These are phyloP conservation scores for Siniperca knerii DNA, from an alignment of 2,113 vertebrate genomes.

Conservation along the genomic window DNA sequence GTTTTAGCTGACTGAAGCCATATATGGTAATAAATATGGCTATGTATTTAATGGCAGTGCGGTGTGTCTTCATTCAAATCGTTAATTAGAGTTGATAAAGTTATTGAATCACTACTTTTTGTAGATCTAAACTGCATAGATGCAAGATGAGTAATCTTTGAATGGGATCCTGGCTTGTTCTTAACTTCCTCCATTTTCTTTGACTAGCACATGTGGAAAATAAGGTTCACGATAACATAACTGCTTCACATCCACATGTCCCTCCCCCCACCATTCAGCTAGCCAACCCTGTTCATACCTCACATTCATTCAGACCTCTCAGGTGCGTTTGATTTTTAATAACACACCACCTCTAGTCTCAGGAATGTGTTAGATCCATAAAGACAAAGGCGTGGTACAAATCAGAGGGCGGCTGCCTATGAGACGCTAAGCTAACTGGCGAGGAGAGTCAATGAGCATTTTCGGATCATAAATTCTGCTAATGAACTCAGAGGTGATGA, in stretches of 20 bases:
- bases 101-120: slow-evolving; percentile 3
- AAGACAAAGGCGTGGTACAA: slow-evolving; percentile 59
- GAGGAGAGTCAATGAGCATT: slow-evolving; percentile 19
- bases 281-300: slow-evolving; percentile 35
- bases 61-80: background rate
- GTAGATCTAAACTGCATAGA: background rate
- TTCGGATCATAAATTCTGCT: slow-evolving; percentile 47
- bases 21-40: background rate
- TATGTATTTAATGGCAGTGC: background rate
- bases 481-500: slow-evolving; percentile 53
- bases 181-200: slow-evolving; percentile 33
- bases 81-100: background rate
- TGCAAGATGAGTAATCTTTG: slow-evolving; percentile 8
- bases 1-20: slow-evolving; percentile 31
- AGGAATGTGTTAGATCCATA: slow-evolving; percentile 75
- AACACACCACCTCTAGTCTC: slow-evolving; percentile 66
- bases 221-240: slow-evolving; percentile 27
- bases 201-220: slow-evolving; percentile 40
- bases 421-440: slow-evolving; percentile 16
- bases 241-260: slow-evolving; percentile 13
- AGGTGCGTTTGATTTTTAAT: slow-evolving; percentile 74
- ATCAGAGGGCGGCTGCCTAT: slow-evolving; percentile 22
- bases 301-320: slow-evolving; percentile 58
- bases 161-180: slow-evolving; percentile 11
- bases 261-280: background rate